These are phyloP conservation scores for Gisinianus flammeolus DNA, from an alignment of 2,888 invertebrate genomes.

Conservation along the genomic window DNA sequence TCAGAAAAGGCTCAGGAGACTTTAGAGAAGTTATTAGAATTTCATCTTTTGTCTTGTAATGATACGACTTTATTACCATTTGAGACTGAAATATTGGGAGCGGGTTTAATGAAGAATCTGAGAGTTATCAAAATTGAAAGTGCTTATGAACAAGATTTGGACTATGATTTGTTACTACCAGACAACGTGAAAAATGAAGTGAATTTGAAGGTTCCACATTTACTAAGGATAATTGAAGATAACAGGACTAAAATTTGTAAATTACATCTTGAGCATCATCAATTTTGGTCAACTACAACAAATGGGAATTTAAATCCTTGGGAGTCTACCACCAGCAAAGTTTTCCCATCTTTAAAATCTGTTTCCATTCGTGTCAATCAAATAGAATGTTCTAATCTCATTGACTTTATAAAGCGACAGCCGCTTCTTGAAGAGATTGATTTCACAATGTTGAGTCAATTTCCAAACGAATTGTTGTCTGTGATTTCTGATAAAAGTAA, in stretches of 20 bases:
- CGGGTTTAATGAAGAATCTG: constrained; percentile 8
- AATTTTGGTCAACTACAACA: constrained; percentile 2
- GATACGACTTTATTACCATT: too few species aligned
- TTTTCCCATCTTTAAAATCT: neutral
- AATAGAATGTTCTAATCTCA: neutral
- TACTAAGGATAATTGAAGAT: constrained; percentile 5
- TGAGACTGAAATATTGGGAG: neutral
- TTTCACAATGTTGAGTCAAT: neutral
- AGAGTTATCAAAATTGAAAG: neutral
- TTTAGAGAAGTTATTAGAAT: constrained; percentile 11
- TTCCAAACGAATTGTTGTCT: neutral
- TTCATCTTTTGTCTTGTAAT: neutral
- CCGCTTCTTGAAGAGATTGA: neutral
- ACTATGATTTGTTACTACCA: neutral
- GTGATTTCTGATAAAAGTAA: neutral
- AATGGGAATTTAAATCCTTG: neutral
- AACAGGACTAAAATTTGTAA: neutral
- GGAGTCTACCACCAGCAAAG: neutral
- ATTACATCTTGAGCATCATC: neutral
- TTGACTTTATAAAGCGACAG: neutral
- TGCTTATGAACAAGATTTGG: too few species aligned
- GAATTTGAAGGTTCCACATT: neutral
- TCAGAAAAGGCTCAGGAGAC: neutral
- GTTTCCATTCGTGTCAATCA: neutral
- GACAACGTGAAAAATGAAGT: neutral